Conservation (phyloP, 1,140 invertebrate genomes). For the Leptestheria dahalacensis region DNA sequence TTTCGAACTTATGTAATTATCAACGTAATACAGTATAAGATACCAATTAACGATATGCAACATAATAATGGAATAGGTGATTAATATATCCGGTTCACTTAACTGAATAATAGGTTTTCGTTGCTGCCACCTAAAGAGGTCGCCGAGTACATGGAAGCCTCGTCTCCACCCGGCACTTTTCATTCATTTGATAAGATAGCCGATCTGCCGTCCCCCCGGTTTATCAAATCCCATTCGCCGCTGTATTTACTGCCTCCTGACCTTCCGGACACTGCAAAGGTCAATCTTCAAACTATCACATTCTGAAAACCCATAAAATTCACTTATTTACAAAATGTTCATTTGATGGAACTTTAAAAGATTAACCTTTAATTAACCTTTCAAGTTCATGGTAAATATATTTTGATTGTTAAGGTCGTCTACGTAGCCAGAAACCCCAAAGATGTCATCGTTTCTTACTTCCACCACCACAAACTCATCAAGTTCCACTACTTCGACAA, state of each 20-base stretch:
- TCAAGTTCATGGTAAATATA: too few species aligned
- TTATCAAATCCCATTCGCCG: conserved; percentile 12
- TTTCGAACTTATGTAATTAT: too few species aligned
- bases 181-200: background rate
- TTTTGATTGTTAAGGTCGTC: conserved; percentile 33
- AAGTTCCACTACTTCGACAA: conserved; percentile 53
- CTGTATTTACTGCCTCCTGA: conserved; percentile 11
- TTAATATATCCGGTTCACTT: too few species aligned
- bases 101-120: background rate
- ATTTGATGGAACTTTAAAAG: background rate
- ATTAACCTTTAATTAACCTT: too few species aligned
- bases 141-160: background rate
- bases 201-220: conserved; percentile 1
- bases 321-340: background rate
- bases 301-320: too few species aligned
- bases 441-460: conserved; percentile 70
- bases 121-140: background rate
- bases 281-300: too few species aligned
- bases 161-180: background rate
- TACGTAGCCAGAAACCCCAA: conserved; percentile 70
- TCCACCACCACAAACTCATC: conserved; percentile 54
- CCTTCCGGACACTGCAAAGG: conserved; percentile 33
- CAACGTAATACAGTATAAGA: too few species aligned
- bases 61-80: too few species aligned
- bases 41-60: too few species aligned